Percentiles rank a stretch among this genome's conserved stretches.
Conservation (phyloP, 30 jellyfish, hydroid and myxozoan genomes). For the Hydractinia echinata region DNA sequence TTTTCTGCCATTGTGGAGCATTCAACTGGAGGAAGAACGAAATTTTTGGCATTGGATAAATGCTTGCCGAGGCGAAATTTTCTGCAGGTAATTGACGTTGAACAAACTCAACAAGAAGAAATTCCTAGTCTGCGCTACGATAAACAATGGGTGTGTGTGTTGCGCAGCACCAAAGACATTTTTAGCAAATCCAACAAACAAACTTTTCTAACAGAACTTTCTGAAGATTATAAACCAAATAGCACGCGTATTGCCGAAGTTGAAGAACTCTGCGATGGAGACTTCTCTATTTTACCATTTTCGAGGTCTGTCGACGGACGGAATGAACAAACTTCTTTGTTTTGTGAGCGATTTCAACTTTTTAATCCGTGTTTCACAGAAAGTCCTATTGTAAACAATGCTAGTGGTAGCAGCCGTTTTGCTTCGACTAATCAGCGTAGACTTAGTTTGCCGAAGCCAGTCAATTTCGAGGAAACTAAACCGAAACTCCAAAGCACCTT, state of each 20-base stretch:
- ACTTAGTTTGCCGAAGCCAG: constrained; percentile 29
- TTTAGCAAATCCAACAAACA: background rate
- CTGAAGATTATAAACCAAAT: constrained; percentile 23
- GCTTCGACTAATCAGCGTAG: background rate
- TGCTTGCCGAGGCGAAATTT: constrained; percentile 79
- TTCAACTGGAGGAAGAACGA: constrained; percentile 36
- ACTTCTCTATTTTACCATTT: constrained; percentile 5
- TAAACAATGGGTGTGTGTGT: constrained; percentile 70
- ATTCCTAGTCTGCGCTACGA: constrained; percentile 38
- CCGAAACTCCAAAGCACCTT: background rate
- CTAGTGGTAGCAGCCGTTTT: constrained; percentile 17
- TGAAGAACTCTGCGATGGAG: background rate
- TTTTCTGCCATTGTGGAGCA: constrained; percentile 86
- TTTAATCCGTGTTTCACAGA: constrained; percentile 16
- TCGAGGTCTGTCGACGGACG: constrained; percentile 19
- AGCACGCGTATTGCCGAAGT: background rate
- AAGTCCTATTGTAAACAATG: constrained; percentile 8
- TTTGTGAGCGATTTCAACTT: constrained; percentile 34
- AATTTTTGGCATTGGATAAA: constrained; percentile 87
- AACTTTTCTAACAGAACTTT: constrained; percentile 10
- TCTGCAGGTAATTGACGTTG: constrained; percentile 65
- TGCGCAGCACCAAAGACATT: constrained; percentile 13
- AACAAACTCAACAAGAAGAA: constrained; percentile 32
- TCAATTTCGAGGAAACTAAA: background rate
- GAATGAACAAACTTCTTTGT: constrained; percentile 23